Percentiles rank a stretch among this genome's conserved stretches.
Conservation (phyloP, 2,113 vertebrate genomes). For the Cricetomys ansorgei region DNA sequence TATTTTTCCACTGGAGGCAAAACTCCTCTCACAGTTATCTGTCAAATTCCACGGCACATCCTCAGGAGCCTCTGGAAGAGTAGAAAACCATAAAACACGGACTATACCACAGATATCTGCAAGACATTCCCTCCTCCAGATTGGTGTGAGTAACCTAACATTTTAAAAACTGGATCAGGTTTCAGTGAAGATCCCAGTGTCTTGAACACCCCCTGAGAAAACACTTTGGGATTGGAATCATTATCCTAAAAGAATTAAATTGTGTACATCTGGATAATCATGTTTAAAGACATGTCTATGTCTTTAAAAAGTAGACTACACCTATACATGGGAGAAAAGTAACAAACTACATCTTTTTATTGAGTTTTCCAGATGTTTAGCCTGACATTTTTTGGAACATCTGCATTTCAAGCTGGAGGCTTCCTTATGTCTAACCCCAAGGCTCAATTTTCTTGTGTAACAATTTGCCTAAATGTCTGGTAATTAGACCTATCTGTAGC, state of each 20-base stretch:
- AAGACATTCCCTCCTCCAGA: slow-evolving; percentile 55
- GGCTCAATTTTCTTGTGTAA: slow-evolving; percentile 45
- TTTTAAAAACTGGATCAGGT: slow-evolving; percentile 53
- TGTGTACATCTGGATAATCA: slow-evolving; percentile 25
- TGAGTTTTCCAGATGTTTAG: slow-evolving; percentile 64
- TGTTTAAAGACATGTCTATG: neutral
- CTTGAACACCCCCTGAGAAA: slow-evolving; percentile 31
- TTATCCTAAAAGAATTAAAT: slow-evolving; percentile 53
- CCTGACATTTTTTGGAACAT: slow-evolving; percentile 43
- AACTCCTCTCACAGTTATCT: slow-evolving; percentile 47
- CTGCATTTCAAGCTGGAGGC: slow-evolving; percentile 34
- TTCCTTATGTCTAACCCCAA: neutral
- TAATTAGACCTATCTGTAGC: slow-evolving; percentile 51
- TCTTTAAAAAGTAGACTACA: slow-evolving; percentile 20
- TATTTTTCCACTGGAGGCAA: slow-evolving; percentile 57
- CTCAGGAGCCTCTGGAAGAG: neutral
- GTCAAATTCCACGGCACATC: neutral
- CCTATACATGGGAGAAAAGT: neutral
- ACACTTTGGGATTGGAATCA: neutral
- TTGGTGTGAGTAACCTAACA: neutral
- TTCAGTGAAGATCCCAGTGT: slow-evolving; percentile 34
- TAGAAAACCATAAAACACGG: slow-evolving; percentile 30
- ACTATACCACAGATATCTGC: neutral
- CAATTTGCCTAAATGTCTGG: slow-evolving; percentile 61
- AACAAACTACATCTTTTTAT: neutral